A percentile compares a stretch with the other conserved stretches of the same genome.
Evolutionary conservation across 2,888 invertebrate species (phyloP).

Genomic region (Campoplex capitator): DNA sequence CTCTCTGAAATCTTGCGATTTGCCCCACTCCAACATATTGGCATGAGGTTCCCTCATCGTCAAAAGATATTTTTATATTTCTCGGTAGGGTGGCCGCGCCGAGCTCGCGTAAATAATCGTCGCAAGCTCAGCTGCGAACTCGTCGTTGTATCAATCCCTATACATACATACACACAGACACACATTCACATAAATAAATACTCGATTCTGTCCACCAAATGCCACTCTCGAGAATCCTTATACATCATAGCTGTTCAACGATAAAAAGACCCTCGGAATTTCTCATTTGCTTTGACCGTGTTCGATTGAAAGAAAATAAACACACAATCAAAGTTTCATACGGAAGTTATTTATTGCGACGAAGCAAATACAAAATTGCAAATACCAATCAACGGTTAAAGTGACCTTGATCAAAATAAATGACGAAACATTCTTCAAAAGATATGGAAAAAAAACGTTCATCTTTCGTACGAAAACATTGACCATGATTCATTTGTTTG

Average conservation of each 20-base stretch:
- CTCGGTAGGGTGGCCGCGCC: slow-evolving; percentile 62
- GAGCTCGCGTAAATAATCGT: slow-evolving; percentile 67
- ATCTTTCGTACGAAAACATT: background rate
- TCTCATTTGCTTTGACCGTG: slow-evolving; percentile 31
- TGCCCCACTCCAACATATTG: background rate
- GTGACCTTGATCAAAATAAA: slow-evolving; percentile 24
- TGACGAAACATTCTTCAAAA: background rate
- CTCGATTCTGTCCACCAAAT: slow-evolving; percentile 19
- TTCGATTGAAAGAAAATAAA: slow-evolving; percentile 41
- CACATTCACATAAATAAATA: background rate
- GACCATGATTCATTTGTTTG: background rate
- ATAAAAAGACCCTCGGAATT: slow-evolving; percentile 12
- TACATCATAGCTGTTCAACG: background rate
- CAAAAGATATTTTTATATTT: slow-evolving; percentile 71
- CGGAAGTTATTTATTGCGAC: slow-evolving; percentile 32
- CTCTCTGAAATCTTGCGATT: background rate
- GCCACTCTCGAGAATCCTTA: slow-evolving; percentile 3
- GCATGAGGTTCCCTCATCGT: slow-evolving; percentile 30
- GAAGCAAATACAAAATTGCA: slow-evolving; percentile 11
- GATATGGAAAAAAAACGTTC: background rate
- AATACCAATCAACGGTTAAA: background rate
- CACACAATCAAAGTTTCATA: slow-evolving; percentile 43
- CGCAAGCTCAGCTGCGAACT: slow-evolving; percentile 52
- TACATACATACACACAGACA: background rate
- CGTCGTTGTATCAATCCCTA: slow-evolving; percentile 10